Conservation (phyloP, 2,888 invertebrate genomes). For the Hermaeophaga mercurialis region DNA sequence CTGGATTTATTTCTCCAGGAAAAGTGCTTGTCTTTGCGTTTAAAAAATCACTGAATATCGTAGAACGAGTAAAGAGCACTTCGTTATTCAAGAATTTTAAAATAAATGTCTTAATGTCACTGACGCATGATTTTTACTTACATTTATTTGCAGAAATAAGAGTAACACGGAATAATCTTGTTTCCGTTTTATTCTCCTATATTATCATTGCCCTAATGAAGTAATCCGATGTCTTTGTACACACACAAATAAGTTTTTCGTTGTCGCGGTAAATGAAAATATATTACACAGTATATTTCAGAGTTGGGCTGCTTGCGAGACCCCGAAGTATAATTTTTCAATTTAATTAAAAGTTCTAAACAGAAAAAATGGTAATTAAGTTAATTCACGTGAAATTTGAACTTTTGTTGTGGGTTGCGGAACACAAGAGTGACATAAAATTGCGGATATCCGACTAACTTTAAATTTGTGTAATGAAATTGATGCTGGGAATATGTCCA, state of each 20-base stretch:
- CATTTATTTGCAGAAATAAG: too few relatives aligned
- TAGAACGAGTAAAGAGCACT: too few relatives aligned
- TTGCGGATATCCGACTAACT: neutral
- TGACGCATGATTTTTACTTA: too few relatives aligned
- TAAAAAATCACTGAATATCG: too few relatives aligned
- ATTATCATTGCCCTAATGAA: conserved; percentile 4
- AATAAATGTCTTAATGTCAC: too few relatives aligned
- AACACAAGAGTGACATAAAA: conserved; percentile 2
- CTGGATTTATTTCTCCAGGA: neutral
- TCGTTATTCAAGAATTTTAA: too few relatives aligned
- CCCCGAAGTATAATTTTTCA: conserved; percentile 22
- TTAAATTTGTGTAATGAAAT: neutral
- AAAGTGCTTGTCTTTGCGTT: too few relatives aligned
- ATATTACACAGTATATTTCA: conserved; percentile 13
- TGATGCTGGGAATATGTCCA: neutral
- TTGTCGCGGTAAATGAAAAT: conserved; percentile 12
- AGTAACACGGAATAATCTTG: too few relatives aligned
- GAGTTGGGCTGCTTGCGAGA: neutral
- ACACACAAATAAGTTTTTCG: conserved; percentile 15
- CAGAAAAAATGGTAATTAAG: conserved; percentile 16
- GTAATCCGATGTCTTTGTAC: conserved; percentile 3
- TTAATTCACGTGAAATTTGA: conserved; percentile 18
- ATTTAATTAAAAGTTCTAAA: conserved; percentile 19
- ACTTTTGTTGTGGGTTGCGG: conserved; percentile 1
- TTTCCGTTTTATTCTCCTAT: neutral